phyloP scores from a whole-genome alignment of 2,113 vertebrate genomes.

The Pachycephala philippinensis region DNA sequence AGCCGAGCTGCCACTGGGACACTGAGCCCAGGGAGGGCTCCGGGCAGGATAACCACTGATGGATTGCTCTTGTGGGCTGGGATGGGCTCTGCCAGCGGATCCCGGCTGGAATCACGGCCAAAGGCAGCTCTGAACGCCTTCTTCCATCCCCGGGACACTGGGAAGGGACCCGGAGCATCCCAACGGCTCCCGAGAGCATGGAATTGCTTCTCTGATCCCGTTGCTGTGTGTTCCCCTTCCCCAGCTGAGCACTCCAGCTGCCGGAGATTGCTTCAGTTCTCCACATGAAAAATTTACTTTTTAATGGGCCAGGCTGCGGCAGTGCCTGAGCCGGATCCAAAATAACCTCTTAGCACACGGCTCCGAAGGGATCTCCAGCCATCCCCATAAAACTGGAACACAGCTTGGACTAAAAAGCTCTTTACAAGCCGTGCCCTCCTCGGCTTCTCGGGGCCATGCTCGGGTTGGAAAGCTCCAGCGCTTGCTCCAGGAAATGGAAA shows the following conservation, averaged over 20 bases:
- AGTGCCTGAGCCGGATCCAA: background rate
- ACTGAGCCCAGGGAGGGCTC: background rate
- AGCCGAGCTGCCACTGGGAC: background rate
- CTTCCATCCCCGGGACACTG: rapidly evolving
- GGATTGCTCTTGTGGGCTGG: background rate
- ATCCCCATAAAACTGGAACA: background rate
- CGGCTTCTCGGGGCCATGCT: background rate
- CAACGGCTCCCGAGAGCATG: rapidly evolving
- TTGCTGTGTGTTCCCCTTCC: background rate
- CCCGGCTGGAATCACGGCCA: background rate
- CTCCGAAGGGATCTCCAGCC: slow-evolving; percentile 19
- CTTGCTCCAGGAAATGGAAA: background rate
- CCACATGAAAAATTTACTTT: slow-evolving; percentile 53
- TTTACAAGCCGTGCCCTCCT: background rate
- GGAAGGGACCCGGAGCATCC: rapidly evolving
- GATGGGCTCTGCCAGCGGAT: slow-evolving; percentile 27
- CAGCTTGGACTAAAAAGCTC: background rate
- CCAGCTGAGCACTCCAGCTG: background rate
- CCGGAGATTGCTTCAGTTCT: background rate
- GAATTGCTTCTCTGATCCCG: background rate
- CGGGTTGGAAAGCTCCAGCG: background rate
- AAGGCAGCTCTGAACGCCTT: rapidly evolving
- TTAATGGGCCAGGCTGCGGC: slow-evolving; percentile 33
- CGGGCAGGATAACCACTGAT: background rate
- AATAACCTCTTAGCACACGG: background rate